Evolutionary conservation across 2,797 vertebrate genomes (phyloP).

Genomic region (Euthynnus affinis): DNA sequence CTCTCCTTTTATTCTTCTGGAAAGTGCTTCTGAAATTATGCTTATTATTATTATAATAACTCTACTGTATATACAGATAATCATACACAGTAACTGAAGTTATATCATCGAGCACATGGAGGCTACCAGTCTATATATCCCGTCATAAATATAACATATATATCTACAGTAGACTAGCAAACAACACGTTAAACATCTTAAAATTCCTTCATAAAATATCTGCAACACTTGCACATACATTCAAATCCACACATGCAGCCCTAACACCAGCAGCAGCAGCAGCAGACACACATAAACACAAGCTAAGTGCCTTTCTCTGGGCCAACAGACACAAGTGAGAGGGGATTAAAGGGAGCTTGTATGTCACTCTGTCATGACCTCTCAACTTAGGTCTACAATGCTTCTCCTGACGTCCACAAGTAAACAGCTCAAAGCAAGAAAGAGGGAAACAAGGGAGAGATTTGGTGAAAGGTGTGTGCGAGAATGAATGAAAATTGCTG

Average conservation of each 20-base stretch:
- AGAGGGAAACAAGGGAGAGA: not conserved
- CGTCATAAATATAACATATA: not conserved
- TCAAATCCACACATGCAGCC: not conserved
- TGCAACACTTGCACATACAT: not conserved
- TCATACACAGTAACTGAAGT: not conserved
- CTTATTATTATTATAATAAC: not conserved
- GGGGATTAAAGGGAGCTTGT: constrained; percentile 41
- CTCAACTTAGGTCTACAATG: constrained; percentile 14
- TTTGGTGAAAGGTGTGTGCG: not conserved
- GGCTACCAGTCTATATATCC: too few species aligned
- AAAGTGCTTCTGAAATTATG: not conserved
- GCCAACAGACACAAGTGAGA: not conserved
- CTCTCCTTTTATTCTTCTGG: not conserved
- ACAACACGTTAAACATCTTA: not conserved
- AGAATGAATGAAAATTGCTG: constrained; percentile 14
- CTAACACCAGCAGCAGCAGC: too few species aligned
- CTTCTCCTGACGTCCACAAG: constrained; percentile 37
- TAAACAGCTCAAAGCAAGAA: constrained; percentile 39
- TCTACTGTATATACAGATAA: not conserved
- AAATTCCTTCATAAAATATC: not conserved
- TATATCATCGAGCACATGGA: not conserved
- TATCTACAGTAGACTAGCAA: not conserved
- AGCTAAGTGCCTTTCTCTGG: constrained; percentile 22
- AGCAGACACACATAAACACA: not conserved
- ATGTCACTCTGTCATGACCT: constrained; percentile 20